Evolutionary conservation across 2,113 vertebrate genomes (phyloP), one percentile per base, ranked within the genome.

Genomic region (Chitala chitala): DNA sequence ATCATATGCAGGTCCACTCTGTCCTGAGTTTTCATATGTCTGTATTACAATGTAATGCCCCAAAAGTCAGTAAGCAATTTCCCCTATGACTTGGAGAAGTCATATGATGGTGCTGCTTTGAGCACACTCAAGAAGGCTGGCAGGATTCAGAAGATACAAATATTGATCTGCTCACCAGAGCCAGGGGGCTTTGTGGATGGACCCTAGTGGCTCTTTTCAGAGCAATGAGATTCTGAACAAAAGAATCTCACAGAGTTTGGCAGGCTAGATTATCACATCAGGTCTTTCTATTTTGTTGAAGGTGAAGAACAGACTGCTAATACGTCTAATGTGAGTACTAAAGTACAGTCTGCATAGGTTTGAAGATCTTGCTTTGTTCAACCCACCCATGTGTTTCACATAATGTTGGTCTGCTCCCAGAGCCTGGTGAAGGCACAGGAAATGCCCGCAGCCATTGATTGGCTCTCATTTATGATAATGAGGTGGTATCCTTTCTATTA

Each of bases 181-280:
- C 59, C 69, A 40, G 69, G 69, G 59, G 65, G 20, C 70, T 51
- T 20, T 64, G 15, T 31, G 51, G 29, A 36, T 29, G 73, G 63
- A 73, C 78, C 77, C 75, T 44, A 61, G 78, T 59, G 73, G n/a
- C 78, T 81, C 65, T 40, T 44, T 31, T 72, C 12, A 72, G 78
- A 77, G 78, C 75, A 10, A 66, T 20, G 72, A 75, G 9, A 24
- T 17, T 70, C 44, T 75, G 71, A 61, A 69, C 74, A 59, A 75
- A 64, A 79, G 79, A 87, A 86, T 66, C 64, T 12, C 71, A 87
- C 65, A 78, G 65, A 75, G 78, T 77, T 80, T 66, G 81, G 84
- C 81, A 80, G 82, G 79, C 76, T 75, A 71, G 77, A 82, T 82
- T 59, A 78, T 72, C 84, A 82, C 76, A 22, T 75, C 76, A 15